Base-by-base conservation (phyloP, 2,113 vertebrate genomes). In the Salvelinus alpinus region DNA sequence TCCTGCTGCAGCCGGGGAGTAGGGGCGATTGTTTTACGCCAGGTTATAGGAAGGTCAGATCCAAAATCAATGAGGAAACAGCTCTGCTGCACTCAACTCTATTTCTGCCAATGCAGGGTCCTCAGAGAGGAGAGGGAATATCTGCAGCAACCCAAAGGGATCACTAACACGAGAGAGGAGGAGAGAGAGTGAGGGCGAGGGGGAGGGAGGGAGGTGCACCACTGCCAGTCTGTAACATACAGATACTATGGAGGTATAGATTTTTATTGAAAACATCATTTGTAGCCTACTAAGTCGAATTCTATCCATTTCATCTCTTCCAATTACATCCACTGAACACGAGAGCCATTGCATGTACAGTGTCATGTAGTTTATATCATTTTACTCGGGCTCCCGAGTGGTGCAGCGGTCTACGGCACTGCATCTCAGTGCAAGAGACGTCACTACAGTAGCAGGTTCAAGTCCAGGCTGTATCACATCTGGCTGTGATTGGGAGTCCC, bases 41-140 rank as follows among this genome's bases (percentile, higher is more conserved):
- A 90, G 92, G 93, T 92, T 88, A 90, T 80, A 86, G 90, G 91
- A 94, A 94, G 93, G 93, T 92, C 91, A 92, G 84, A 91, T 91
- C 81, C 80, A 88, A 91, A 92, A 94, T 94, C 93, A 91, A 93
- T 94, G 88, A 91, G 89, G 92, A 93, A 91, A 87, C 84, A 47
- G 84, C 83, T 82, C 84, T 80, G 87, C 87, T 83, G 88, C 84
- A 77, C 84, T 81, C 64, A 84, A 79, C 81, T 85, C 87, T 89
- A 87, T 91, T 91, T 89, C 83, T 92, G 90, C 84, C 86, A 34
- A 82, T 44, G 62, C 84, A 80, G 78, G 80, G 84, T 87, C 86
- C 84, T 87, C 79, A 13, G 84, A 86, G 88, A 85, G 86, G 31
- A 34, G 64, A 14, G 4, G 48, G 25, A 69, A 68, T 59, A 68